Percentiles rank a stretch among this genome's conserved stretches.
Conservation (phyloP, 2,113 vertebrate species). For the Pithys albifrons region DNA sequence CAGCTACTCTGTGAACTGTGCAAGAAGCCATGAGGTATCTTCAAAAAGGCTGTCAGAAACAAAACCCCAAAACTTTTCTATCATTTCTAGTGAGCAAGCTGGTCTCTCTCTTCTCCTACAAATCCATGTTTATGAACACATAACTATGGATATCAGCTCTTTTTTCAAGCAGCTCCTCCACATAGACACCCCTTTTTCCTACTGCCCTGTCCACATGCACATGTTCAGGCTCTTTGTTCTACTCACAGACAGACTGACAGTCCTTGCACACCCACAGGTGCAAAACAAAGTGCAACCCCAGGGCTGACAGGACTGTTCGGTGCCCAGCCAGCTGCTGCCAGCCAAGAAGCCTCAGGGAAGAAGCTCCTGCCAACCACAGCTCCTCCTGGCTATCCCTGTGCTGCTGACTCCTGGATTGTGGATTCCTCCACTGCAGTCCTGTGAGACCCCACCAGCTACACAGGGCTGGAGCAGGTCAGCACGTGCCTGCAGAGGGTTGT, state of each 20-base stretch:
- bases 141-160: not conserved
- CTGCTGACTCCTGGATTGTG: not conserved
- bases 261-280: not conserved
- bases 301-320: not conserved
- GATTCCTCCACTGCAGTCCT: not conserved
- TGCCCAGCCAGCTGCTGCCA: not conserved
- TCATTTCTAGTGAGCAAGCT: not conserved
- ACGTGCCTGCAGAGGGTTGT: not conserved
- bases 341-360: not conserved
- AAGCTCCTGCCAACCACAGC: not conserved
- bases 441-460: not conserved
- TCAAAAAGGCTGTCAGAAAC: not conserved
- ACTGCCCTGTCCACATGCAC: not conserved
- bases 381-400: not conserved
- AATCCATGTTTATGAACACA: not conserved
- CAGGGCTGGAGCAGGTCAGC: not conserved
- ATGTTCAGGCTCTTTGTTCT: accelerated
- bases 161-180: not conserved
- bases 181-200: not conserved
- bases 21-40: not conserved
- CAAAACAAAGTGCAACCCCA: not conserved
- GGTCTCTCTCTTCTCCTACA: not conserved
- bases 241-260: not conserved
- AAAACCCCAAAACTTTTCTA: not conserved
- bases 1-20: not conserved